Base-by-base conservation (phyloP, 2,113 vertebrate species). In the Datnioides undecimradiatus region DNA sequence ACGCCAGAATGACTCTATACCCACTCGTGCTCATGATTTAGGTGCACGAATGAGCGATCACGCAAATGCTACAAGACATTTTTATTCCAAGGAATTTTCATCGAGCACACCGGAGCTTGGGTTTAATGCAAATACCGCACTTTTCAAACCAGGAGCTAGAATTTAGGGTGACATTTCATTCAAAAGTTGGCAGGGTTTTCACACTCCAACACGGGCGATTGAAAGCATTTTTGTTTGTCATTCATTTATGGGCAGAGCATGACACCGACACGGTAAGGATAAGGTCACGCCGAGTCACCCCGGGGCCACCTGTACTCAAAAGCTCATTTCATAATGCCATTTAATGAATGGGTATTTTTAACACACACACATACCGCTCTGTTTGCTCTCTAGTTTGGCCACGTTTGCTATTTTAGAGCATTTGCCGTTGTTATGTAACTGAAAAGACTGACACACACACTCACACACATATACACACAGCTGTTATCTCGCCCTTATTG, bases 301-400 rank as follows among this genome's bases (percentile, higher is more conserved):
- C 5, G 45, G 19, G 66, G 64, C 49, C 48, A 66, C 29, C 75
- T 36, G 43, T 34, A 27, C 57, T 75, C 45, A 58, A 73, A 73
- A 33, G 40, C 36, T 54, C 12, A 40, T 62, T 72, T 67, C 23
- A 55, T 73, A 63, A 58, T 49, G 48, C 36, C 34, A 40, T 65
- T 81, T 82, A 79, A 87, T 63, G 49, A 84, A 62, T 55, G 58
- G 45, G 12, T 45, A 36, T 41, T 73, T 74, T 78, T 43, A 54
- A 77, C 57, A 38, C 19, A 40, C 51, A 54, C 29, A 60, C 25
- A 73, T 59, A 48, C 36, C 21, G 13, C 70, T 63, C 25, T 64
- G 49, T 38, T 38, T 62, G 23, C 23, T 40, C 48, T 31, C 48
- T 11, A 11, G 23, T 51, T 76, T 70, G 29, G 36, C n/a, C n/a